A percentile compares a stretch with the other conserved stretches of the same genome.
Evolutionary conservation across 2,113 vertebrate species (phyloP).

Genomic region (Glareola pratincola): DNA sequence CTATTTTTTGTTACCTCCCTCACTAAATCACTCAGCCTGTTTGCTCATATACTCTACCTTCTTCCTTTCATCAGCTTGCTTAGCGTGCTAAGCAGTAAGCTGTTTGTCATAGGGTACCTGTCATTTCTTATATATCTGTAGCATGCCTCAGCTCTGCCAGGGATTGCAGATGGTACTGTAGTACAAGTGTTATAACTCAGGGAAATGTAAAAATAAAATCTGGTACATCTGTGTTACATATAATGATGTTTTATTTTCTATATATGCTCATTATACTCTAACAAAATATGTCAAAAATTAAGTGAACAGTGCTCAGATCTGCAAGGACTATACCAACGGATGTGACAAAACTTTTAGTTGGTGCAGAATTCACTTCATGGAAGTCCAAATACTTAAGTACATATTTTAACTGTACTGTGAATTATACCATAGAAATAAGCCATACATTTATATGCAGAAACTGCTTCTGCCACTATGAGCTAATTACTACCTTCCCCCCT

Average conservation of each 20-base stretch:
- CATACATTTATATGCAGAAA: background rate
- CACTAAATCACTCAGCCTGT: background rate
- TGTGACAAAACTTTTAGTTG: background rate
- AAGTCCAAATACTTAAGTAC: background rate
- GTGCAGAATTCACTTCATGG: background rate
- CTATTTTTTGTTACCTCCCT: constrained; percentile 43
- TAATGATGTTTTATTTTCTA: constrained; percentile 53
- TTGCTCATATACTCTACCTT: background rate
- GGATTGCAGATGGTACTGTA: constrained; percentile 42
- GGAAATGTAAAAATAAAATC: constrained; percentile 54
- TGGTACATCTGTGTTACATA: constrained; percentile 37
- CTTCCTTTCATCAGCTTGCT: constrained; percentile 50
- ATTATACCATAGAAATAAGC: background rate
- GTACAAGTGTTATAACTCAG: constrained; percentile 31
- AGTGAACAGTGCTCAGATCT: constrained; percentile 31
- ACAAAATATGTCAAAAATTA: constrained; percentile 48
- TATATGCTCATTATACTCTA: background rate
- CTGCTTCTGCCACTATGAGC: background rate
- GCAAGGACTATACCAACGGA: background rate
- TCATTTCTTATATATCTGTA: constrained; percentile 52
- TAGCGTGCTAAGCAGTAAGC: constrained; percentile 29
- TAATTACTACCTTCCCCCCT: background rate
- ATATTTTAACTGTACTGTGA: background rate
- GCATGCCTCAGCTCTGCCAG: constrained; percentile 27
- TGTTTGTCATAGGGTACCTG: constrained; percentile 63